Base-by-base conservation (phyloP, 1,140 invertebrate species). In the Hylyphantes graminicola region DNA sequence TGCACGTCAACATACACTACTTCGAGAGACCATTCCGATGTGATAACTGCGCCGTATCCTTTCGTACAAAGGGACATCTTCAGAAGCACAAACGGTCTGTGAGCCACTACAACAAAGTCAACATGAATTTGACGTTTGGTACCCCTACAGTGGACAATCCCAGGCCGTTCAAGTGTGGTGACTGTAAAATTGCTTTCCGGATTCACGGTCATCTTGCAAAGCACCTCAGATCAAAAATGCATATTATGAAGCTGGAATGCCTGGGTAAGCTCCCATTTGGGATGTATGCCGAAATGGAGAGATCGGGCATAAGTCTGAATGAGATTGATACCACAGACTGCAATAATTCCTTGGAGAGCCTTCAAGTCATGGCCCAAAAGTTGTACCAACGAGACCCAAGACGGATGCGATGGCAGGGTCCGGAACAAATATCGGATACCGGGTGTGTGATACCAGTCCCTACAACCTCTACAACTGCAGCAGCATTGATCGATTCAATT, bases 1-100 rank as follows among this genome's bases (percentile, higher is more conserved):
- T 98, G 70, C 97, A 99, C 90, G 94, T 97, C 88, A 98, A 98
- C 89, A 97, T 97, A 87, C 97, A 99, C 90, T 97, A 97, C 88
- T 94, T 98, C 90, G 97, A 98, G 89, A 92, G 96, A 68, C 96
- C 96, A 76, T 98, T 95, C 88, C 92, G 95, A 82, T 98, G 96
- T 89, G 95, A 97, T 87, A 93, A 95, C 9, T 98, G 97, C 89
- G 95, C 94, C 48, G 94, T 97, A 50, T 96, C 95, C 85, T 97
- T 98, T 88, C 91, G 96, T 82, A 97, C 95, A 2, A 95, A 96
- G 90, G 96, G 96, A 7, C 96, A 97, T 89, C 91, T 98, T 68
- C 95, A 96, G 87, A 97, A 97, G 89, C 96, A 98, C 88, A 94
- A 96, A 90, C 92, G 95, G 72, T 96, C 95, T 54, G 94, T 95